Conservation (phyloP, 1,140 invertebrate species). For the Sycophila sp. region DNA sequence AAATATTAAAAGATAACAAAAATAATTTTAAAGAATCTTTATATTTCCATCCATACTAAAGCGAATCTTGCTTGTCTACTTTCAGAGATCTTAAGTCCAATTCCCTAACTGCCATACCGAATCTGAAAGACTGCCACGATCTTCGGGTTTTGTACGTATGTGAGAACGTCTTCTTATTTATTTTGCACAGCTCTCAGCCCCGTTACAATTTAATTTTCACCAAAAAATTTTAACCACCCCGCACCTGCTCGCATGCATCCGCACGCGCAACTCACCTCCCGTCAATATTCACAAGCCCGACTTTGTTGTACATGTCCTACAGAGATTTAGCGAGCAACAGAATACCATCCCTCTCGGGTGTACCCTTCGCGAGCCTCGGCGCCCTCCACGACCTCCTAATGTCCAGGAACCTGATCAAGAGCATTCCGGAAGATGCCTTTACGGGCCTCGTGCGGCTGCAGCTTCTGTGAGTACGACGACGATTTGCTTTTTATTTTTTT, state of each 20-base stretch:
- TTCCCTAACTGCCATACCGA: constrained; percentile 75
- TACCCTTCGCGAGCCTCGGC: constrained; percentile 75
- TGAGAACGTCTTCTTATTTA: constrained; percentile 38
- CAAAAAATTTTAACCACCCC: too few relatives aligned
- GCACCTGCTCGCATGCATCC: neutral
- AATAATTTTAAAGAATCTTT: constrained; percentile 25
- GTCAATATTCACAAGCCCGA: too few relatives aligned
- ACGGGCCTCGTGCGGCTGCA: constrained; percentile 81
- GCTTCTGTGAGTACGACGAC: constrained; percentile 81
- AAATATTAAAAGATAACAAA: too few relatives aligned
- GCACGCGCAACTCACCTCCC: neutral
- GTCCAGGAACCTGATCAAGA: constrained; percentile 81
- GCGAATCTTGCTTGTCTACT: constrained; percentile 41
- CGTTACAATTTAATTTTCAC: too few relatives aligned
- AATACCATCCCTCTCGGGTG: constrained; percentile 76
- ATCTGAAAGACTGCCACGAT: constrained; percentile 77
- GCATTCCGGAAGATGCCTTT: constrained; percentile 83
- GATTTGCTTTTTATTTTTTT: neutral
- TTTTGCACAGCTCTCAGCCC: constrained; percentile 1
- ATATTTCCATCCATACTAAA: constrained; percentile 22
- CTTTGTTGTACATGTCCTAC: too few relatives aligned
- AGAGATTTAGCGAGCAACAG: constrained; percentile 90
- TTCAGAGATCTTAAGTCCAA: constrained; percentile 88
- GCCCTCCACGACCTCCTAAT: constrained; percentile 87
- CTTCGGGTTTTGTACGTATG: constrained; percentile 88